Evolutionary conservation across 2,888 invertebrate genomes (phyloP), one percentile per base, ranked within the genome.

Genomic region (Brenthis hecate): DNA sequence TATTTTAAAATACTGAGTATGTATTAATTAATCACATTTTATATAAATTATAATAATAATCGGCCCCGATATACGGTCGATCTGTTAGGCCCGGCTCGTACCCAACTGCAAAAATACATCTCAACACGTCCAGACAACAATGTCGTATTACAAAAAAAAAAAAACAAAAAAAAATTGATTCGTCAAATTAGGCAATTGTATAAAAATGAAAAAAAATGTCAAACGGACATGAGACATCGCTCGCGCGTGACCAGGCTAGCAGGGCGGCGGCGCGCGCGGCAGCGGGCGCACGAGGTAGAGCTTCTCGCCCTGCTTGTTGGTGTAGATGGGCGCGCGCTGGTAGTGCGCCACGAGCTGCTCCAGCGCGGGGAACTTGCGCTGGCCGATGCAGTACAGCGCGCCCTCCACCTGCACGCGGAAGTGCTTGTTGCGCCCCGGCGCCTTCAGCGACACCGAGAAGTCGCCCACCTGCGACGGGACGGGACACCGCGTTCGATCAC

Each of bases 321-420:
- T 99, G 93, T 99, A 99, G 86, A 99, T 99, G 79, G 99, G 99
- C 80, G 99, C 98, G 85, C 98, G 96, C 94, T 98, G 99, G 94
- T 99, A 99, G 93, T 99, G 99, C 85, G 98, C 97, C 80, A 99
- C 99, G 78, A 99, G 95, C 88, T 98, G 98, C 86, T 99, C 99
- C 82, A 99, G 94, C 69, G 97, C 96, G 81, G 97, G 96, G 93
- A 99, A 99, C 93, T 98, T 98, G 85, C 99, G 97, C 93, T 99
- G 99, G 56, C 99, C 99, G 92, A 99, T 99, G 93, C 98, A 98
- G 91, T 98, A 98, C 78, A 98, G 94, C 74, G 96, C 96, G 78
- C 97, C 97, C 86, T 98, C 98, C 74, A 98, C 98, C 89, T 98
- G 98, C 82, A 99, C 99, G 84, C 99, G 96, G 94, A 99, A 99